phyloP scores from a whole-genome alignment of 2,113 vertebrate genomes.

The Lethenteron reissneri region DNA sequence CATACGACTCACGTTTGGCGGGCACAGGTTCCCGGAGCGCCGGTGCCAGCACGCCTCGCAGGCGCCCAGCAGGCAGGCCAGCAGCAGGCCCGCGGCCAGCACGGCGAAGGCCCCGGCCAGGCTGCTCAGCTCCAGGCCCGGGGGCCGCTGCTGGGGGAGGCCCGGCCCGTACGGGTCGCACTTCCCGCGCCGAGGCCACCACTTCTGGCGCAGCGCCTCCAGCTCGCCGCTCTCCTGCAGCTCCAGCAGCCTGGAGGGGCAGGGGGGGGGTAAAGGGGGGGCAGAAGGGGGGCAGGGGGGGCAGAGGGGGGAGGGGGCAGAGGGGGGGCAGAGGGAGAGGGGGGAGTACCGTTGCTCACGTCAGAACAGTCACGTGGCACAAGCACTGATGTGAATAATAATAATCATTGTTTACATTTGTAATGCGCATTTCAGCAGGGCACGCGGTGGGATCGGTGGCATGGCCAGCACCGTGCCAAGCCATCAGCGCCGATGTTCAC shows the following conservation, averaged over 20 bases:
- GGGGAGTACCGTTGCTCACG: too few relatives aligned
- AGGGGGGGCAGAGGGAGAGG: too few relatives aligned
- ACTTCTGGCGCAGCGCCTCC: slow-evolving; percentile 2
- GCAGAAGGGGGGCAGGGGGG: too few relatives aligned
- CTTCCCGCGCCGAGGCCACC: slow-evolving; percentile 4
- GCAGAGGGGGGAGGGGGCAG: too few relatives aligned
- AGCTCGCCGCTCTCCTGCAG: background rate
- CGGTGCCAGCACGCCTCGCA: background rate
- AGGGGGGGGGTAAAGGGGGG: too few relatives aligned
- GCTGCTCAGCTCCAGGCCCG: slow-evolving; percentile 3
- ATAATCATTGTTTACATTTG: too few relatives aligned
- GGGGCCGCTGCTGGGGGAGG: background rate
- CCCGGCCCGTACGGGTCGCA: background rate
- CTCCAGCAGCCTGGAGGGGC: background rate
- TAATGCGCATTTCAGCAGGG: too few relatives aligned
- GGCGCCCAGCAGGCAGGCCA: slow-evolving; percentile 3
- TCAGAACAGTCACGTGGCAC: too few relatives aligned
- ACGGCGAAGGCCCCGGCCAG: slow-evolving; percentile 1
- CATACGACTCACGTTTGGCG: background rate
- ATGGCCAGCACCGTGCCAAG: too few relatives aligned
- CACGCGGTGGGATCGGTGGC: too few relatives aligned
- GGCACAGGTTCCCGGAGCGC: slow-evolving; percentile 2
- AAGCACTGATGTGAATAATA: too few relatives aligned
- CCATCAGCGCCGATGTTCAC: too few relatives aligned
- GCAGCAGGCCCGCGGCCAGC: background rate